Base-by-base conservation (phyloP, 2,113 vertebrate genomes). In the Petromus typicus region DNA sequence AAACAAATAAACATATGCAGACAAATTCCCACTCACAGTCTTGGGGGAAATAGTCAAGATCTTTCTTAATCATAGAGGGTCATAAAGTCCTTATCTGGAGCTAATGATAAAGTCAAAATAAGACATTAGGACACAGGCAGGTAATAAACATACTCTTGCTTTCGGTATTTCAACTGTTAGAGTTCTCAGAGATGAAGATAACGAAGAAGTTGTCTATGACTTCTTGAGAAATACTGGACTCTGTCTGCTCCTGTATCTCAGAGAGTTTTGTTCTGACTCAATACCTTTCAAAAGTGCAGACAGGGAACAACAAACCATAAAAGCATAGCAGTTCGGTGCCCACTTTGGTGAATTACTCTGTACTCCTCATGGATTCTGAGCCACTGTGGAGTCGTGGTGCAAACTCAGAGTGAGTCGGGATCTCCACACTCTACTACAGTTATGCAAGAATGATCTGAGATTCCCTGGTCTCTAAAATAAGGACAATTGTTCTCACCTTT, bases 31-130 rank as follows among this genome's bases (percentile, higher is more conserved):
- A 63, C 22, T 89, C 45, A 63, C 17, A 76, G 8, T 71, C n/a
- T 86, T 34, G 85, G 89, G 40, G 66, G 92, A 85, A 94, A 93
- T n/a, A 89, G n/a, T 40, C 61, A 80, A 45, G 66, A 57, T 85
- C 45, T 85, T 94, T 91, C 59, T 88, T 67, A 81, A 85, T 66
- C n/a, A 10, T 51, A 3, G 30, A 30, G 30, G 17, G 56, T 90
- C 57, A 59, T 13, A 66, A 75, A 85, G 30, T 43, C 14, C 76
- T 90, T 91, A 73, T 95, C 69, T 48, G 90, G 79, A 95, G 54
- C 9, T 40, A 87, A 56, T 61, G 66, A n/a, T 91, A 59, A 82
- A 82, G 66, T 90, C 5, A 0, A 95, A 73, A 37, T 40, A n/a
- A 67, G 22, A 37, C 30, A 23, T 80, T 63, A n/a, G 32, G 3